Evolutionary conservation across 2,797 vertebrate genomes (phyloP).

Genomic region (Thamnophis elegans): DNA sequence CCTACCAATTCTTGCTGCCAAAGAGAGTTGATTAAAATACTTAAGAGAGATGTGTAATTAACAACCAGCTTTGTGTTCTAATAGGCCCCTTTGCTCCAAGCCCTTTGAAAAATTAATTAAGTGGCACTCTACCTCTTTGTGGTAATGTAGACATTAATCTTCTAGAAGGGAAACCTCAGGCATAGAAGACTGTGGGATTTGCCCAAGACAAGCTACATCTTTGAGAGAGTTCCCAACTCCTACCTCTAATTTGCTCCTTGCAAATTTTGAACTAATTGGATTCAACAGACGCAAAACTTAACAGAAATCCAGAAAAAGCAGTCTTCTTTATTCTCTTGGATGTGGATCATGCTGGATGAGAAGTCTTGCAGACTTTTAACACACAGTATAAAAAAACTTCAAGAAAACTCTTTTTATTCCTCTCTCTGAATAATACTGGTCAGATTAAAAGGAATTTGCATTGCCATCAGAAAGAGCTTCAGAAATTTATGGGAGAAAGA

Average conservation of each 20-base stretch:
- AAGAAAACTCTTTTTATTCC: neutral
- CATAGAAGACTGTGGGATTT: neutral
- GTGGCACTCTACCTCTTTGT: neutral
- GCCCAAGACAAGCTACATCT: neutral
- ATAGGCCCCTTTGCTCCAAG: slow-evolving; percentile 22
- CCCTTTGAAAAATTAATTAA: slow-evolving; percentile 33
- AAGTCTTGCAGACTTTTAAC: neutral
- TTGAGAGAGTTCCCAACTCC: neutral
- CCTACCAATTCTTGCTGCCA: slow-evolving; percentile 7
- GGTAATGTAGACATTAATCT: neutral
- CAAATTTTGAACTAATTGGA: neutral
- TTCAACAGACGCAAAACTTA: neutral
- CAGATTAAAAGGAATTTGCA: neutral
- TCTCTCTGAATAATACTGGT: neutral
- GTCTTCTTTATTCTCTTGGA: neutral
- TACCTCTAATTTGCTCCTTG: neutral
- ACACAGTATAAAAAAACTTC: neutral
- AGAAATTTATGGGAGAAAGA: neutral
- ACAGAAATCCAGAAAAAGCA: neutral
- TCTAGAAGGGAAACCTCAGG: slow-evolving; percentile 3
- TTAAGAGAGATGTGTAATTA: slow-evolving; percentile 23
- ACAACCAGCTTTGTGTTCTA: slow-evolving; percentile 17
- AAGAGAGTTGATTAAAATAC: slow-evolving; percentile 28
- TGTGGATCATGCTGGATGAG: neutral
- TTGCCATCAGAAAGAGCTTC: neutral